Conservation (phyloP, 64 coral and sea anemone species). For the Montipora sp. region DNA sequence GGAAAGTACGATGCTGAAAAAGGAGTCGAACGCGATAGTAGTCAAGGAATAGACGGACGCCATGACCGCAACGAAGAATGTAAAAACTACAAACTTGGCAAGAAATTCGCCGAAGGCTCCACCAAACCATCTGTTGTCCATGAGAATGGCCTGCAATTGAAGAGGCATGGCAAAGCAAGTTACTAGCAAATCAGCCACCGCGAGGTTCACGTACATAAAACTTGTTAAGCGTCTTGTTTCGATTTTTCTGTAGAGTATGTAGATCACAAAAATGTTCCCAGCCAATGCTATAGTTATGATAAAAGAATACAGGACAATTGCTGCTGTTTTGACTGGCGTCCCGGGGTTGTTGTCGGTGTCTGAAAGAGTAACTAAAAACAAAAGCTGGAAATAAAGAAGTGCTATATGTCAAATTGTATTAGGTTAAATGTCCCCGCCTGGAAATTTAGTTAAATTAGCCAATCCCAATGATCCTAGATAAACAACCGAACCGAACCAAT, state of each 20-base stretch:
- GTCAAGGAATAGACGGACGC: slow-evolving; percentile 30
- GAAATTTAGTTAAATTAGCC: too few species aligned
- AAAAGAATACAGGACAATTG: background rate
- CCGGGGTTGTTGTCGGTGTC: background rate
- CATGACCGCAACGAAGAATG: background rate
- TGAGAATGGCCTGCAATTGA: background rate
- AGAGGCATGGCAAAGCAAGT: background rate
- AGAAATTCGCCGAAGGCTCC: slow-evolving; percentile 1
- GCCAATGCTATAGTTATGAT: background rate
- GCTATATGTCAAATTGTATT: too few species aligned
- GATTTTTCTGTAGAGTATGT: background rate
- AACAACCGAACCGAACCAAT: too few species aligned
- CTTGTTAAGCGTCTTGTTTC: slow-evolving; percentile 18
- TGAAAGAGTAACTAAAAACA: background rate
- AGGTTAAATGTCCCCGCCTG: too few species aligned
- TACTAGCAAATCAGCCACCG: slow-evolving; percentile 39
- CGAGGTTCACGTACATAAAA: slow-evolving; percentile 43
- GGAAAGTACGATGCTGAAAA: slow-evolving; percentile 5
- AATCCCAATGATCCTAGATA: too few species aligned
- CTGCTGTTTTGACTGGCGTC: background rate
- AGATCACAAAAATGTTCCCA: slow-evolving; percentile 39
- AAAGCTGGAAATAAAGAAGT: too few species aligned
- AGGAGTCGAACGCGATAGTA: slow-evolving; percentile 11
- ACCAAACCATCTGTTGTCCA: background rate
- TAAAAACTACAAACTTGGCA: background rate